Percentiles rank a stretch among this genome's conserved stretches.
Conservation (phyloP, 2,888 invertebrate species). For the Andrena marginata region DNA sequence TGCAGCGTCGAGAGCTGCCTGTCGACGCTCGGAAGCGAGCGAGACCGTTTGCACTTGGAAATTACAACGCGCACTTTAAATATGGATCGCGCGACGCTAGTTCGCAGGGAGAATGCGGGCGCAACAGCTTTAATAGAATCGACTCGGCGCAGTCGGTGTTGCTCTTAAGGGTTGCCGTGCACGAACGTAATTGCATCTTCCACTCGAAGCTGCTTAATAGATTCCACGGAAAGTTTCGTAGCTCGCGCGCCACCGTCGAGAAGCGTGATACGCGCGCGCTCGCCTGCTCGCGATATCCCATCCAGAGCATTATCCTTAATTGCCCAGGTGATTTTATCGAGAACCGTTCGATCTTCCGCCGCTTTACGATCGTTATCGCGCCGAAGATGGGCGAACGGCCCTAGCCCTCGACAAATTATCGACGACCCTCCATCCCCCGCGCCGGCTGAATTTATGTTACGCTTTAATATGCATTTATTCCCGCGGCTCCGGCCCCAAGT, state of each 20-base stretch:
- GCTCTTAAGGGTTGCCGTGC: conserved; percentile 10
- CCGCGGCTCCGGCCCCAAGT: too few species aligned
- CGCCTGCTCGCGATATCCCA: background rate
- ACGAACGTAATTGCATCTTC: conserved; percentile 53
- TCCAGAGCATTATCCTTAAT: background rate
- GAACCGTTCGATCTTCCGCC: conserved; percentile 16
- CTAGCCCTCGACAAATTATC: conserved; percentile 4
- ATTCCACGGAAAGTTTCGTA: conserved; percentile 41
- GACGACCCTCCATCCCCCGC: background rate
- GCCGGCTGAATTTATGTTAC: conserved; percentile 8
- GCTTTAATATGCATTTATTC: background rate
- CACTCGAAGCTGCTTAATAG: conserved; percentile 19
- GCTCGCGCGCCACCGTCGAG: background rate
- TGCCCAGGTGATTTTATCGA: conserved; percentile 3
- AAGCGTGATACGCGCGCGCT: background rate
- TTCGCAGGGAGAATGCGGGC: background rate
- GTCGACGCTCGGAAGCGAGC: background rate
- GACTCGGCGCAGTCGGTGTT: conserved; percentile 22
- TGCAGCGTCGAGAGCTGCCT: background rate
- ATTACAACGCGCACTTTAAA: conserved; percentile 7
- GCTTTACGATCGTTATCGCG: conserved; percentile 22
- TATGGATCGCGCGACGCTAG: conserved; percentile 17
- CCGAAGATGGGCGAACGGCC: background rate
- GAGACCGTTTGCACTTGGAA: background rate
- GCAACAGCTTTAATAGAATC: conserved; percentile 37